Conservation (phyloP, 2,888 invertebrate species). For the Agrilus cyanescens region DNA sequence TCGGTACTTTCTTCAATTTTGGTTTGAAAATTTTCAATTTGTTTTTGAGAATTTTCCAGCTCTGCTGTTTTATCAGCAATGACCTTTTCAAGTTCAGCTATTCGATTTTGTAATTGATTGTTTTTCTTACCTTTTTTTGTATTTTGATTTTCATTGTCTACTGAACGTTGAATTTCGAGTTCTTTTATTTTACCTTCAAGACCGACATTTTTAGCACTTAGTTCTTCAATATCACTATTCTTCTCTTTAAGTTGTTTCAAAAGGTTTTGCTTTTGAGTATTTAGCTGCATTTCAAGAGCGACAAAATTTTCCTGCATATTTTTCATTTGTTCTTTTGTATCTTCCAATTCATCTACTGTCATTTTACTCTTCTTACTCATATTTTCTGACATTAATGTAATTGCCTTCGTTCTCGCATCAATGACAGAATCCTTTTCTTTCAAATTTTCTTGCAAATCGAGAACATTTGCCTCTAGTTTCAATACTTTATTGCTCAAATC, state of each 20-base stretch:
- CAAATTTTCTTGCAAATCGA: constrained; percentile 73
- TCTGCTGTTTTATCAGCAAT: constrained; percentile 1
- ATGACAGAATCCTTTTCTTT: constrained; percentile 76
- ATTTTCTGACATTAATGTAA: constrained; percentile 63
- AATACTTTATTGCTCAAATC: constrained; percentile 58
- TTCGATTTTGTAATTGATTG: constrained; percentile 3
- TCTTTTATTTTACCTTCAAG: constrained; percentile 18
- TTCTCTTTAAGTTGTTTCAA: constrained; percentile 45
- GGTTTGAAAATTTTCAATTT: constrained; percentile 7
- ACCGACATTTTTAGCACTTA: constrained; percentile 33
- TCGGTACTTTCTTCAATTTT: constrained; percentile 9
- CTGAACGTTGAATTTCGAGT: constrained; percentile 18
- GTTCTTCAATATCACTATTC: constrained; percentile 31
- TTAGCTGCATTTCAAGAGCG: constrained; percentile 56
- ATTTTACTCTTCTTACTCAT: constrained; percentile 59
- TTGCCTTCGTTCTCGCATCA: constrained; percentile 67
- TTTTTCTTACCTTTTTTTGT: constrained; percentile 12
- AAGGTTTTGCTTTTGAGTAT: constrained; percentile 51
- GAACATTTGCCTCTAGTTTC: constrained; percentile 60
- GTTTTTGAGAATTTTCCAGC: constrained; percentile 3
- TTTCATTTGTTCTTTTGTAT: constrained; percentile 69
- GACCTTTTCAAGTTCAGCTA: background rate
- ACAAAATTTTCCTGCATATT: constrained; percentile 70
- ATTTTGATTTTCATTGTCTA: background rate
- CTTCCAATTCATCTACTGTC: constrained; percentile 60